phyloP scores from a whole-genome alignment of 2,888 invertebrate species.

The Nowickia ferox region DNA sequence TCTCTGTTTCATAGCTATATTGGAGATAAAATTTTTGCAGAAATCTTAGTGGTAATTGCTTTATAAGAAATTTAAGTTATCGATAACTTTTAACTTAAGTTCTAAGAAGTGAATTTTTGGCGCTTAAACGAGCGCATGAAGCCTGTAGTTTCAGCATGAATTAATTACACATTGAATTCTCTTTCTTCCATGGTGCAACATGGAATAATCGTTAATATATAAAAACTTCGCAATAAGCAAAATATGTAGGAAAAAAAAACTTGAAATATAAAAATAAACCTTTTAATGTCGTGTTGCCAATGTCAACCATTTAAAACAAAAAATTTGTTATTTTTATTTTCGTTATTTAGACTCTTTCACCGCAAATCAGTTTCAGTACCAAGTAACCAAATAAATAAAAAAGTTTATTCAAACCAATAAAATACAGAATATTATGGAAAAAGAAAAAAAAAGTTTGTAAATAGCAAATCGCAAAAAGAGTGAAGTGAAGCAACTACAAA shows the following conservation, averaged over 20 bases:
- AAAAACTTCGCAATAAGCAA: conserved; percentile 46
- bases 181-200: conserved; percentile 14
- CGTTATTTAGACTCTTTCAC: conserved; percentile 30
- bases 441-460: background rate
- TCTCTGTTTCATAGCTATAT: too few relatives aligned
- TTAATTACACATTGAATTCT: background rate
- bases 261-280: conserved; percentile 52
- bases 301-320: conserved; percentile 76
- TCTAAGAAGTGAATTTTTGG: too few relatives aligned
- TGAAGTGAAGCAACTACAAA: background rate
- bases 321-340: conserved; percentile 59
- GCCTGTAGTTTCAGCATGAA: background rate
- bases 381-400: conserved; percentile 62
- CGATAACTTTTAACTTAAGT: too few relatives aligned
- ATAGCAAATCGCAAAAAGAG: conserved; percentile 1
- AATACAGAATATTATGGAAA: background rate
- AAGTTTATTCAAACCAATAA: conserved; percentile 12
- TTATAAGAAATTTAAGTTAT: too few relatives aligned
- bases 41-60: too few relatives aligned
- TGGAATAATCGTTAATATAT: conserved; percentile 32
- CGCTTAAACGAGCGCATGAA: too few relatives aligned
- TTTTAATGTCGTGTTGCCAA: conserved; percentile 77
- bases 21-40: too few relatives aligned
- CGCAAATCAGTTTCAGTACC: conserved; percentile 41
- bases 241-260: background rate